phyloP scores from a whole-genome alignment of 2,113 vertebrate species.

The Eclectus roratus region DNA sequence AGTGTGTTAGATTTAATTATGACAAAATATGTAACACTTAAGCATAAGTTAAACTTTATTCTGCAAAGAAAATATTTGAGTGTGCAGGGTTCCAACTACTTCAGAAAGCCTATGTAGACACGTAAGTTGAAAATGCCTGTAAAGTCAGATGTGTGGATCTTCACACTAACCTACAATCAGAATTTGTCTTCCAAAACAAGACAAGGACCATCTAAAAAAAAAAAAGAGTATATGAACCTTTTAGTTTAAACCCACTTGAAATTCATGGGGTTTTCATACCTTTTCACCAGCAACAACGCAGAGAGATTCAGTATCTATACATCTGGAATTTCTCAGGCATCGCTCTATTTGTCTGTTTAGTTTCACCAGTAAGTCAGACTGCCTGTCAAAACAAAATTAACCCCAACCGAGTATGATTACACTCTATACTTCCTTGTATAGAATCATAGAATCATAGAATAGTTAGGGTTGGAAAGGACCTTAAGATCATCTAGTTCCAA shows the following conservation, averaged over 20 bases:
- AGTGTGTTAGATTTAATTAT: background rate
- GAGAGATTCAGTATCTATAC: constrained; percentile 94
- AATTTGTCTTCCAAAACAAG: background rate
- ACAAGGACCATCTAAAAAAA: background rate
- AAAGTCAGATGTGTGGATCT: background rate
- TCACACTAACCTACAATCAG: background rate
- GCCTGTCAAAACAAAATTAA: constrained; percentile 74
- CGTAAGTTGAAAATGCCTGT: fast-evolving
- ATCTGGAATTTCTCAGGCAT: constrained; percentile 93
- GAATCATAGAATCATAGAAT: background rate
- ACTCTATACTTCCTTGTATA: background rate
- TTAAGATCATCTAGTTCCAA: background rate
- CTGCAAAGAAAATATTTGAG: background rate
- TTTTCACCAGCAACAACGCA: constrained; percentile 96
- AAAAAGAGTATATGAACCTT: fast-evolving
- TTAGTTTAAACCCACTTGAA: background rate
- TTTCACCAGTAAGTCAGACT: constrained; percentile 89
- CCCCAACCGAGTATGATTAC: fast-evolving
- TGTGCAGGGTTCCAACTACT: background rate
- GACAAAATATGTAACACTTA: background rate
- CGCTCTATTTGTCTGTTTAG: constrained; percentile 92
- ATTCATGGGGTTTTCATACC: constrained; percentile 68
- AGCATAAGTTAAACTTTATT: background rate
- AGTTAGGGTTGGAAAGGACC: background rate
- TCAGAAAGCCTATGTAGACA: background rate